Conservation (phyloP, 1,140 invertebrate species). For the Rhyacophila brunnea region DNA sequence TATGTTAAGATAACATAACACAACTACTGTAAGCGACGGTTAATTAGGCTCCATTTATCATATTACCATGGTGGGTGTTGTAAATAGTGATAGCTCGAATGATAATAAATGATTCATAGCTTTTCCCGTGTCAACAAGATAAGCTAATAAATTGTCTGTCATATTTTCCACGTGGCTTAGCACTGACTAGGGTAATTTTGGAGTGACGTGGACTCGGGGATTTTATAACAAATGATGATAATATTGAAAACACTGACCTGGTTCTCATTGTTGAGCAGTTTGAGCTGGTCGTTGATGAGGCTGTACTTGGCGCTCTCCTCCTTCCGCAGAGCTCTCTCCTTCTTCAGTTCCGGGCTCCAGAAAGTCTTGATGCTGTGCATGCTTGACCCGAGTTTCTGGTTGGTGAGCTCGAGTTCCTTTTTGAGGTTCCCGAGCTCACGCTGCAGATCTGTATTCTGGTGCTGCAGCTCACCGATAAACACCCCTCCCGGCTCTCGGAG, state of each 20-base stretch:
- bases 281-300: slow-evolving; percentile 95
- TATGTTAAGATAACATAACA: too few relatives aligned
- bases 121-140: too few relatives aligned
- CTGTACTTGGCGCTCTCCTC: slow-evolving; percentile 98
- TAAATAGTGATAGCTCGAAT: too few relatives aligned
- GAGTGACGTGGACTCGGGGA: too few relatives aligned
- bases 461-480: slow-evolving; percentile 90
- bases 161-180: too few relatives aligned
- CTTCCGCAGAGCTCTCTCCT: slow-evolving; percentile 92
- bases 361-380: slow-evolving; percentile 99
- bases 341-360: slow-evolving; percentile 99
- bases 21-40: too few relatives aligned
- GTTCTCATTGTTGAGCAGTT: slow-evolving; percentile 94
- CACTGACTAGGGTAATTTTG: too few relatives aligned
- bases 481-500: slow-evolving; percentile 50
- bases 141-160: too few relatives aligned
- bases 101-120: too few relatives aligned
- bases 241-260: slow-evolving; percentile 67
- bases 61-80: too few relatives aligned
- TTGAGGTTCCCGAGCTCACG: slow-evolving; percentile 95
- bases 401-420: slow-evolving; percentile 94
- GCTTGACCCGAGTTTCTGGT: slow-evolving; percentile 96
- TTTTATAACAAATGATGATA: too few relatives aligned
- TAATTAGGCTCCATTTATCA: too few relatives aligned
- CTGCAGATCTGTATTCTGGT: slow-evolving; percentile 92